Base-by-base conservation (phyloP, 1,140 invertebrate species). In the Macrocentrus cingulum region DNA sequence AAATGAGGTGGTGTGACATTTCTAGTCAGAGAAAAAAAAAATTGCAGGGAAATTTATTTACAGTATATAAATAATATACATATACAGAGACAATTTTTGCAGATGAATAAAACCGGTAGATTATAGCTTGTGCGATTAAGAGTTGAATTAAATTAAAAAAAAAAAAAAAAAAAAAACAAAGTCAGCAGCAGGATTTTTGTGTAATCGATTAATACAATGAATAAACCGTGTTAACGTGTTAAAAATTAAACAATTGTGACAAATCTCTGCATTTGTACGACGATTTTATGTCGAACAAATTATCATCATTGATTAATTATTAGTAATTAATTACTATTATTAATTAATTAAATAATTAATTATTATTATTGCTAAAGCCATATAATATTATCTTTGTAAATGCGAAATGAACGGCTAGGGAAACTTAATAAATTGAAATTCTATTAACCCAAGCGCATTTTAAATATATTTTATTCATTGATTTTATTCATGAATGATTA, bases 341-440 rank as follows among this genome's bases (percentile, higher is more conserved):
- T 55, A 32, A 52, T 56, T 61, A 66, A 68, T 65, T 64, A 64
- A 66, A 66, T 70, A 57, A 68, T 72, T 68, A 57, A 62, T 66
- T 63, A 61, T 67, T 66, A 68, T 65, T 63, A 64, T 55, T 57
- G 61, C 63, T 66, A 62, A 59, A 66, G 62, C 61, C 65, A 72
- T 74, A 73, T 73, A 65, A 74, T 75, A n/a, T n/a, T n/a, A 73
- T 55, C 73, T 74, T 75, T 74, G 71, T 75, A 74, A 75, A 74
- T 75, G 72, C 73, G 72, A 74, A 74, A 72, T 69, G 67, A 69
- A 73, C 63, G 68, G 72, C 71, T 73, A 74, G 71, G 69, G 61
- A 64, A 73, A 75, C 73, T 71, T 72, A 75, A 74, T 75, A 75
- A 75, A 75, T 75, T 75, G 69, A 73, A 75, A 75, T 74, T 75